Base-by-base conservation (phyloP, 2,113 vertebrate genomes). In the Ahaetulla prasina region DNA sequence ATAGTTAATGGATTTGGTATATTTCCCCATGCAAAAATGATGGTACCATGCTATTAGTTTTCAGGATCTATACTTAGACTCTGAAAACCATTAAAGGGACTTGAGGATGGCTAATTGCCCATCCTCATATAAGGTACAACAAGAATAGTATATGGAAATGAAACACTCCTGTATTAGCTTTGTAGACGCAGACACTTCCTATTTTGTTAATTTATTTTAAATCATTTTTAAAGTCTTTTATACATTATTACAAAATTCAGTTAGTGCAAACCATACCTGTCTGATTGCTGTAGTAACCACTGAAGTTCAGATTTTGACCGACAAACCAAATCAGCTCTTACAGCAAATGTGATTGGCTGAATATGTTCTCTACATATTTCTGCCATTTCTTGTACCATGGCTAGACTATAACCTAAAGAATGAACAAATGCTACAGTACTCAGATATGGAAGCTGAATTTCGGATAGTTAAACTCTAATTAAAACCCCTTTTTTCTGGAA, bases 331-430 rank as follows among this genome's bases (percentile, higher is more conserved):
- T 97, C 97, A 18, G 98, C 99, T 92, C 98, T 98, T 3, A 99
- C 98, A 57, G 99, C 98, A 94, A 99, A 99, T 2, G 98, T 99
- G 87, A 99, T 96, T 0, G 98, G 97, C 93, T 98, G 98, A 57
- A 52, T 94, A 39, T 99, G 96, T 0, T 50, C 23, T 45, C n/a
- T 95, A 92, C 99, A 99, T 11, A 98, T 94, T 20, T 92, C 94
- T 92, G 98, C 97, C 99, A 99, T 99, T 94, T 96, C 96, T 80
- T 96, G 97, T 94, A 99, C 98, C 98, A 98, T 98, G 27, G 97
- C 95, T 98, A 98, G 99, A 85, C 96, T 98, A 95, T 99, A 99
- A 8, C 98, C 99, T 99, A 54, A 88, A 94, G 95, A 90, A 93
- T 91, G 95, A 94, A 3, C 35, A 30, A 89, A 89, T 45, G 23